Conservation (phyloP, 2,797 vertebrate species). For the Vireo griseus region DNA sequence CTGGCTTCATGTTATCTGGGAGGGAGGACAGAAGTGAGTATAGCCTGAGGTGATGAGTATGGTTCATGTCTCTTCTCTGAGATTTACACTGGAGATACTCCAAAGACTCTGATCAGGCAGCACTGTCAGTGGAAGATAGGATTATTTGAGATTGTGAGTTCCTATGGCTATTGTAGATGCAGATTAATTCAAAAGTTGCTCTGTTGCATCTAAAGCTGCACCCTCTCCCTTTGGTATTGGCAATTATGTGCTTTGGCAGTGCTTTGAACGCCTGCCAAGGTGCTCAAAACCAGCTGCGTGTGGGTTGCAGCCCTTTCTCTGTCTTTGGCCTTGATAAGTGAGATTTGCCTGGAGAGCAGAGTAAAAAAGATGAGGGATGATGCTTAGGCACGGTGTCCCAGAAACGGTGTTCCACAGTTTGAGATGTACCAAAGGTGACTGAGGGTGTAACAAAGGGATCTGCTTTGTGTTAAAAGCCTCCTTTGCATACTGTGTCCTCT, state of each 20-base stretch:
- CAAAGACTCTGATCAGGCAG: conserved; percentile 59
- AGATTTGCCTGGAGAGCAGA: not conserved
- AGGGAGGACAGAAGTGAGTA: not conserved
- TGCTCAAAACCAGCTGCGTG: not conserved
- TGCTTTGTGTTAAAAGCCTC: not conserved
- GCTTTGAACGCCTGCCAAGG: not conserved
- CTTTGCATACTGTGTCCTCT: not conserved
- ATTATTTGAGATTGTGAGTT: not conserved
- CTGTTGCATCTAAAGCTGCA: not conserved
- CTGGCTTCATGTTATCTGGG: not conserved
- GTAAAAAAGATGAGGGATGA: not conserved
- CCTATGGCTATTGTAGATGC: rapidly evolving
- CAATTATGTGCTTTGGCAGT: not conserved
- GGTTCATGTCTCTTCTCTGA: conserved; percentile 74
- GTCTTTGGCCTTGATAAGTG: not conserved
- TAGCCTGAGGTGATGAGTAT: conserved; percentile 66
- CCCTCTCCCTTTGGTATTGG: not conserved
- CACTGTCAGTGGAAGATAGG: rapidly evolving
- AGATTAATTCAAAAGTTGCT: not conserved
- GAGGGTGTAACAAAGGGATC: rapidly evolving
- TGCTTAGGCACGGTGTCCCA: not conserved
- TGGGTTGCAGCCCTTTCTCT: not conserved
- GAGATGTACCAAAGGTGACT: not conserved
- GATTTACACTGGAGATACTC: conserved; percentile 36
- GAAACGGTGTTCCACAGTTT: too few relatives aligned